These are phyloP conservation scores for Thera obeliscata DNA, from an alignment of 2,888 invertebrate genomes.

Conservation along the genomic window DNA sequence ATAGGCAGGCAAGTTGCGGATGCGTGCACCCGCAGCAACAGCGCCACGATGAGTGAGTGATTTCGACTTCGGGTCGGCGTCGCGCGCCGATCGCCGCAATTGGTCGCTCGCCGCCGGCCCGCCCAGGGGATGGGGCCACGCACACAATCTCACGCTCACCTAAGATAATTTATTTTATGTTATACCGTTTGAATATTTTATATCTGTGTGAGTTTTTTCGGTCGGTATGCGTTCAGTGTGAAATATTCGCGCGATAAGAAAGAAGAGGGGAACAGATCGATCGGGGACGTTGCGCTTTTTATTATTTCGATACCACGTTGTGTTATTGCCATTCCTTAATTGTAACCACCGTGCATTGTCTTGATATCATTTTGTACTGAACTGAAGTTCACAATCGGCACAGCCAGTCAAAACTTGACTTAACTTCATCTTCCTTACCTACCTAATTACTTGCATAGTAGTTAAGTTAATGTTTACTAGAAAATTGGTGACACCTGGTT, in stretches of 20 bases:
- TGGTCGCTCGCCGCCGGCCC: conserved; percentile 75
- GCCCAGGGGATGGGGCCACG: conserved; percentile 80
- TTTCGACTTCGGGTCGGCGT: conserved; percentile 67
- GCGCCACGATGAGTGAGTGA: conserved; percentile 75
- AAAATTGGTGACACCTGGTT: no score
- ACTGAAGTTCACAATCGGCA: not conserved
- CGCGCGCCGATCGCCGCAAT: conserved; percentile 85
- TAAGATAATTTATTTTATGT: conserved; percentile 85
- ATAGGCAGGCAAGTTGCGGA: conserved; percentile 10
- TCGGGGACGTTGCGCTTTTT: conserved; percentile 81
- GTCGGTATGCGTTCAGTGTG: conserved; percentile 83
- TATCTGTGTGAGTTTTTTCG: conserved; percentile 85
- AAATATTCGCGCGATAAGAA: conserved; percentile 85
- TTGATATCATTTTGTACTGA: not conserved
- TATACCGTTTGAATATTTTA: conserved; percentile 85
- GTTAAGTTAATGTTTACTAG: no score
- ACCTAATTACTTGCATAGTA: no score
- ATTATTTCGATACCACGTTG: conserved; percentile 72
- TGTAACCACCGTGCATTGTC: conserved; percentile 13
- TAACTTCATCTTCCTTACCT: not conserved
- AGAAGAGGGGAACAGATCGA: conserved; percentile 84
- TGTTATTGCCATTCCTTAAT: conserved; percentile 59
- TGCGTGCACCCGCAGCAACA: conserved; percentile 53
- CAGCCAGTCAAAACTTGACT: no score
- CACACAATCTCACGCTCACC: conserved; percentile 79